Percentiles rank a stretch among this genome's conserved stretches.
These are phyloP conservation scores for Fissipunctia ypsillon DNA, from an alignment of 2,888 invertebrate species.

Conservation along the genomic window DNA sequence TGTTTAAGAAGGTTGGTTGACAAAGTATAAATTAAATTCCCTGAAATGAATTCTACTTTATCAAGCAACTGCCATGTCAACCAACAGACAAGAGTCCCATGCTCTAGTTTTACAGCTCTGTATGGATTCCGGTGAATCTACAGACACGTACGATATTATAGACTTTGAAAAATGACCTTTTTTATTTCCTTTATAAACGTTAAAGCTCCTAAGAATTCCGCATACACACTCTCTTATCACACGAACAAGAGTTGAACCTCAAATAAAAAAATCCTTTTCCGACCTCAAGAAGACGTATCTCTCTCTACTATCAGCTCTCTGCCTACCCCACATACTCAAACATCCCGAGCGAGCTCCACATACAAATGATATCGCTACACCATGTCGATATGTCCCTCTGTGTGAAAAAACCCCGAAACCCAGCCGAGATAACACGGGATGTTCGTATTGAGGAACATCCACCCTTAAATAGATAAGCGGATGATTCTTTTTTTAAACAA, in stretches of 20 bases:
- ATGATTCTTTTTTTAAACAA: constrained; percentile 52
- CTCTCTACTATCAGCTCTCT: constrained; percentile 23
- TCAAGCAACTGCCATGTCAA: too few relatives aligned
- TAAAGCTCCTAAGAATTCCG: constrained; percentile 8
- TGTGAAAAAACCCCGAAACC: constrained; percentile 46
- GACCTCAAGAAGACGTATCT: constrained; percentile 47
- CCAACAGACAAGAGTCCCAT: not conserved
- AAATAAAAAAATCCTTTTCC: constrained; percentile 33
- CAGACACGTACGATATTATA: not conserved
- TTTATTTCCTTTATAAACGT: not conserved
- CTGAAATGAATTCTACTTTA: too few relatives aligned
- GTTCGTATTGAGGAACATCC: constrained; percentile 57
- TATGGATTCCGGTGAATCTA: not conserved
- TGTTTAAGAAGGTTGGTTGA: too few relatives aligned
- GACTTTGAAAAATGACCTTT: not conserved
- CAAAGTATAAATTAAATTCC: too few relatives aligned
- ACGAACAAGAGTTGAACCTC: constrained; percentile 24
- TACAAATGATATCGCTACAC: constrained; percentile 59
- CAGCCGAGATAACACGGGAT: constrained; percentile 49
- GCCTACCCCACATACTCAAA: constrained; percentile 9
- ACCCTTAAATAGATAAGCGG: constrained; percentile 57
- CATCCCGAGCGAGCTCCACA: constrained; percentile 25
- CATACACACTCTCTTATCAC: constrained; percentile 34
- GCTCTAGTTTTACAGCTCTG: not conserved
- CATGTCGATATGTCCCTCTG: constrained; percentile 60